Conservation (phyloP, 2,888 invertebrate species). For the Cerastis rubricosa region DNA sequence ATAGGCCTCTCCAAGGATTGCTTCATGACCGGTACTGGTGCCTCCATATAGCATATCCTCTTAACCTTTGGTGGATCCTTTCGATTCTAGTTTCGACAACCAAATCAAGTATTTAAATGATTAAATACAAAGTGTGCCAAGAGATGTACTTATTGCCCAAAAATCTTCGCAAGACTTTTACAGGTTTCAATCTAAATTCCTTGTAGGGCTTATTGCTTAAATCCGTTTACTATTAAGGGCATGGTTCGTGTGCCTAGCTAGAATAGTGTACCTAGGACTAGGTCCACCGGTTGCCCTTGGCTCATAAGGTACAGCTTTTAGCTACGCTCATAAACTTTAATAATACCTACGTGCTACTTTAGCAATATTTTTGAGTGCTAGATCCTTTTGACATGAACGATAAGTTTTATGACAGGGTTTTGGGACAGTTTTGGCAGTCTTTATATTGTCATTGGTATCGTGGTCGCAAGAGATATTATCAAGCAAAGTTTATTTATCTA, state of each 20-base stretch:
- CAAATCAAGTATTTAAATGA: constrained; percentile 8
- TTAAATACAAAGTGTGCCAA: constrained; percentile 19
- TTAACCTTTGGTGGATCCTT: neutral
- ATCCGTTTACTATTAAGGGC: constrained; percentile 77
- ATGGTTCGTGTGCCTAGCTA: constrained; percentile 62
- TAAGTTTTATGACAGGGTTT: neutral
- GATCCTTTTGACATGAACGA: constrained; percentile 9
- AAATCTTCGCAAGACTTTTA: constrained; percentile 41
- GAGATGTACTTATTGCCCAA: constrained; percentile 31
- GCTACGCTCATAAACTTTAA: constrained; percentile 62
- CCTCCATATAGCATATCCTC: neutral
- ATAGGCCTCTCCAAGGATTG: neutral
- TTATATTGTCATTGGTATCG: neutral
- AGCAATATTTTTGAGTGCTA: constrained; percentile 49
- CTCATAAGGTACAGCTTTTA: constrained; percentile 74
- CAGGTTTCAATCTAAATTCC: constrained; percentile 58
- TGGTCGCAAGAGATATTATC: neutral
- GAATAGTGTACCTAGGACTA: constrained; percentile 60
- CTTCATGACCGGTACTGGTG: neutral
- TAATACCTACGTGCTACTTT: constrained; percentile 54
- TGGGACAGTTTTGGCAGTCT: neutral
- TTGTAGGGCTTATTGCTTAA: constrained; percentile 73
- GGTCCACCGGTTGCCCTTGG: constrained; percentile 78
- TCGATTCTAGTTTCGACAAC: constrained; percentile 2
- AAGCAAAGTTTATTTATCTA: neutral